Conservation (phyloP, 2,888 invertebrate genomes). For the Dastarcus helophoroides region DNA sequence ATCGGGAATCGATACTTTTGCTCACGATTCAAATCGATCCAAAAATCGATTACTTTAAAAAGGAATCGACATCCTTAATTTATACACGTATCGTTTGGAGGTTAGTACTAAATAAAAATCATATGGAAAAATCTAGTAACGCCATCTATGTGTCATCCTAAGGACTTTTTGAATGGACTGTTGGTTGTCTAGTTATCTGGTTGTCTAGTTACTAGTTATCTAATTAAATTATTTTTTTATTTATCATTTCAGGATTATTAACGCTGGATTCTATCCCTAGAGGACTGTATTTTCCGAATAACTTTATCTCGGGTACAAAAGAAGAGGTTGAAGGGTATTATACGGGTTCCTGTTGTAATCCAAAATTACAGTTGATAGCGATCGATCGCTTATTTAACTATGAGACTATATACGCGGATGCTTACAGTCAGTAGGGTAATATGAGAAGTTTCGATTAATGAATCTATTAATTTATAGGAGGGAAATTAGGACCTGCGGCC, state of each 20-base stretch:
- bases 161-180: too few relatives aligned
- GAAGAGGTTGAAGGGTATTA: conserved; percentile 55
- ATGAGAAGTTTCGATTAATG: too few relatives aligned
- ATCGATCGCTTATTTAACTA: conserved; percentile 58
- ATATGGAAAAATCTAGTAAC: too few relatives aligned
- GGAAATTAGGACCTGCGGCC: conserved; percentile 30
- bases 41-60: too few relatives aligned
- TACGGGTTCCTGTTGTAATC: conserved; percentile 61
- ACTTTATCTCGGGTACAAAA: conserved; percentile 56
- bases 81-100: too few relatives aligned
- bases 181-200: too few relatives aligned
- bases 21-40: too few relatives aligned
- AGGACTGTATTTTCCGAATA: conserved; percentile 50
- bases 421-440: conserved; percentile 31
- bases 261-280: conserved; percentile 46
- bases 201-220: conserved; percentile 2
- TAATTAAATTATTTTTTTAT: too few relatives aligned
- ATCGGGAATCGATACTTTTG: too few relatives aligned
- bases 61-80: too few relatives aligned
- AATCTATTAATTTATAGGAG: conserved; percentile 24
- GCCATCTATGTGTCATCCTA: too few relatives aligned
- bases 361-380: conserved; percentile 54
- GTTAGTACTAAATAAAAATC: too few relatives aligned
- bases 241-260: conserved; percentile 40
- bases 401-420: conserved; percentile 50